These are phyloP conservation scores for Melipona quadrifasciata DNA, from an alignment of 1,140 invertebrate species.

Conservation along the genomic window DNA sequence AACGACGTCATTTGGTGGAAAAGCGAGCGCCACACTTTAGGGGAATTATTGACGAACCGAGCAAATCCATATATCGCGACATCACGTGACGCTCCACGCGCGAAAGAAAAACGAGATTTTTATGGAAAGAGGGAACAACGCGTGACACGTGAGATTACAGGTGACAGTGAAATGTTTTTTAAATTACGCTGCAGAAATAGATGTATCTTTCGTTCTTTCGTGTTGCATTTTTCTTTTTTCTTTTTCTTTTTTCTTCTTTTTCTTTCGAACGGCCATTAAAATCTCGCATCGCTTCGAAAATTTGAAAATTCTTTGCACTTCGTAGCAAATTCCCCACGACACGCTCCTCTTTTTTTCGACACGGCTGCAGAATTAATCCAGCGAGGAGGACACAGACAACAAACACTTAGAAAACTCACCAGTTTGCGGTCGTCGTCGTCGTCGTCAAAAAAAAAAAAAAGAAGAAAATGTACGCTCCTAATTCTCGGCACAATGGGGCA, in stretches of 20 bases:
- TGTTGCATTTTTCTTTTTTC: no score
- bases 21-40: background rate
- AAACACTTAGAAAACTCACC: background rate
- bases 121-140: background rate
- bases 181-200: no score
- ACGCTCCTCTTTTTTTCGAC: background rate
- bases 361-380: no score
- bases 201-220: no score
- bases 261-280: background rate
- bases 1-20: background rate
- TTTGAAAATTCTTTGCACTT: background rate
- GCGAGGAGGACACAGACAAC: background rate
- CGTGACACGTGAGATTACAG: background rate
- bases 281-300: background rate
- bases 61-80: background rate
- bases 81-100: background rate
- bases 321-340: background rate
- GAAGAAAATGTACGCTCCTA: background rate
- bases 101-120: conserved; percentile 26
- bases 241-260: no score
- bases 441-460: background rate
- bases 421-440: background rate
- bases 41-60: conserved; percentile 21
- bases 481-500: background rate
- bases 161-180: no score